Base-by-base conservation (phyloP, 1,140 invertebrate species). In the Bradysia coprophila region DNA sequence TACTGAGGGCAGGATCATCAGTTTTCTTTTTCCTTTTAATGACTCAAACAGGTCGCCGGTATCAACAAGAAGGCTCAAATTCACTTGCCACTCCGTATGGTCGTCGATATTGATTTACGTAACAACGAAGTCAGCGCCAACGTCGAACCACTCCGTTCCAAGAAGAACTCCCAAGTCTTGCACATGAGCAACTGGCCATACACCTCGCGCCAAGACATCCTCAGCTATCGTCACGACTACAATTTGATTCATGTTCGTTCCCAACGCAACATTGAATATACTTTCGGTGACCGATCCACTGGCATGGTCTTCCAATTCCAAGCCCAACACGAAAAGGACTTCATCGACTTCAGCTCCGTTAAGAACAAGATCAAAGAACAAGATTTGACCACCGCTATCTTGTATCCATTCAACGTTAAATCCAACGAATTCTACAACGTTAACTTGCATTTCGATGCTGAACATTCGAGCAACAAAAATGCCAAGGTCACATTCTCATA, bases 181-280 rank as follows among this genome's bases (percentile, higher is more conserved):
- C 71, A 78, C 46, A 65, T 57, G 49, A 74, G 66, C 44, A 62
- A 65, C 1, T 60, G 63, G 52, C 76, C 76, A 18, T 79, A 72
- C 56, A 72, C 68, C 8, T 52, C 68, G 2, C 64, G 54, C 37
- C 59, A 69, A 46, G 58, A 72, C 45, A 68, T 75, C 46, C 54
- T 72, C 10, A 51, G 54, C n/a, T 43, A 72, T 18, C 49, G 61
- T 38, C 65, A 73, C 0, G 51, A 63, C 10, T 65, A 63, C 2
- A 63, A 67, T 48, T 36, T 61, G 6, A 55, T 65, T 31, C 43
- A 46, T 51, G 57, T 34, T 43, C 51, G 38, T 48, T 43, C 43
- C 59, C 57, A 49, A 47, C 55, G 20, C 44, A 46, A 18, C 49
- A 49, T 5, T 34, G 54, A 65, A 37, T 42, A 45, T n/a, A 57